Evolutionary conservation across 2,113 vertebrate species (phyloP).

Genomic region (Callorhinus ursinus): DNA sequence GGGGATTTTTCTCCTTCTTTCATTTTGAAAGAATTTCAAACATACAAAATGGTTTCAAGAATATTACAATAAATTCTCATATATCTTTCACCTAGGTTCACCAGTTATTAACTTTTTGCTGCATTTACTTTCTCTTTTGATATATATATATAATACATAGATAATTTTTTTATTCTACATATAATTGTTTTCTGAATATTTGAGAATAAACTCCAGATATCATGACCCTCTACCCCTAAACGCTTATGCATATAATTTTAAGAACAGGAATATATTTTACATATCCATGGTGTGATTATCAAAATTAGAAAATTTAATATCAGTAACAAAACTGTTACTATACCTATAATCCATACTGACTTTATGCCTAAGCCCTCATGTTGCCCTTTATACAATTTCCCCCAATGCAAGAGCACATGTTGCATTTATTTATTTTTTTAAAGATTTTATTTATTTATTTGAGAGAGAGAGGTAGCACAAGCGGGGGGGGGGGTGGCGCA

Average conservation of each 20-base stretch:
- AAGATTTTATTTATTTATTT: no score
- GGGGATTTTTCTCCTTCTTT: not conserved
- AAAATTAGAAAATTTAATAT: not conserved
- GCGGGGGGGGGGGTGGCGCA: no score
- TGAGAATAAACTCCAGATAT: not conserved
- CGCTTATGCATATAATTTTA: not conserved
- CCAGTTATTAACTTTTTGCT: not conserved
- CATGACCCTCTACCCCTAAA: not conserved
- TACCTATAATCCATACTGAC: not conserved
- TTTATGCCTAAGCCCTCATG: not conserved
- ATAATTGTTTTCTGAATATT: not conserved
- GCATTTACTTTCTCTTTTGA: not conserved
- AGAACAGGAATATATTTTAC: not conserved
- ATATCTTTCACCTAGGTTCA: not conserved
- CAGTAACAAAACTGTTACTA: not conserved
- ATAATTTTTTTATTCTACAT: not conserved
- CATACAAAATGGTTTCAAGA: not conserved
- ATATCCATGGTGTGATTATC: not conserved
- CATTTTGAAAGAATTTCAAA: constrained; percentile 30
- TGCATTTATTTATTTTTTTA: no score
- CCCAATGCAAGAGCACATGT: no score
- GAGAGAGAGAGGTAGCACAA: no score
- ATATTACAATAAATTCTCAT: not conserved
- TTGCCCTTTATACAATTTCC: not conserved
- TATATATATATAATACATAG: not conserved